Conservation (phyloP, 1,140 invertebrate species). For the Contarinia nasturtii region DNA sequence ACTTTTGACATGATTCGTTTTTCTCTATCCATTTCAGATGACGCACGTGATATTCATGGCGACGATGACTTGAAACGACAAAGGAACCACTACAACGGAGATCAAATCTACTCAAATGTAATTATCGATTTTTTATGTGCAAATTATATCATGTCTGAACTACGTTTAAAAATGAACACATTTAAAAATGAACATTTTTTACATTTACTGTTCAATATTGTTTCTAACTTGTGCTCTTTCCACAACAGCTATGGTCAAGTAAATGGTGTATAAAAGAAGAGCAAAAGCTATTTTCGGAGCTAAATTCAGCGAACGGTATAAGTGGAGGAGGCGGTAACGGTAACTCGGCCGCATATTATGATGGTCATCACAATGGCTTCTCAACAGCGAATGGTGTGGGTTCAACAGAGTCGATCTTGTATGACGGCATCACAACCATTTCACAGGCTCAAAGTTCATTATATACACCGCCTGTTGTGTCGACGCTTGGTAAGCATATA, state of each 20-base stretch:
- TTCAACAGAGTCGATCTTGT: constrained; percentile 25
- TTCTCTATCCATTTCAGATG: constrained; percentile 38
- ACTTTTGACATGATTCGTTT: background rate
- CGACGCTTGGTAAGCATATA: constrained; percentile 41
- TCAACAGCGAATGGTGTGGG: constrained; percentile 27
- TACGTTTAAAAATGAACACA: too few species aligned
- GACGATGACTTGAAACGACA: constrained; percentile 75
- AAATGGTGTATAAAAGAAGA: constrained; percentile 81
- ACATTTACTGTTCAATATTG: too few species aligned
- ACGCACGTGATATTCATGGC: constrained; percentile 61
- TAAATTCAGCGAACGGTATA: constrained; percentile 35
- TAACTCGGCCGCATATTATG: constrained; percentile 32
- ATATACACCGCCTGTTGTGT: constrained; percentile 56
- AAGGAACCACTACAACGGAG: constrained; percentile 70
- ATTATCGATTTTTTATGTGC: constrained; percentile 16
- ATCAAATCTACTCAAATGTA: constrained; percentile 74
- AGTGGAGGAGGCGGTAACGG: constrained; percentile 17
- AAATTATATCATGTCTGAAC: too few species aligned
- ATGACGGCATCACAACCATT: constrained; percentile 56
- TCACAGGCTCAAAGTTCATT: constrained; percentile 48
- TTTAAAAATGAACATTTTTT: constrained; percentile 5
- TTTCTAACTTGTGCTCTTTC: too few species aligned
- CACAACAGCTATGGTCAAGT: constrained; percentile 59
- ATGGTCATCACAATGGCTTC: constrained; percentile 33
- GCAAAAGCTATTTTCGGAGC: constrained; percentile 63